Base-by-base conservation (phyloP, 1,140 invertebrate species). In the Drosophila littoralis region DNA sequence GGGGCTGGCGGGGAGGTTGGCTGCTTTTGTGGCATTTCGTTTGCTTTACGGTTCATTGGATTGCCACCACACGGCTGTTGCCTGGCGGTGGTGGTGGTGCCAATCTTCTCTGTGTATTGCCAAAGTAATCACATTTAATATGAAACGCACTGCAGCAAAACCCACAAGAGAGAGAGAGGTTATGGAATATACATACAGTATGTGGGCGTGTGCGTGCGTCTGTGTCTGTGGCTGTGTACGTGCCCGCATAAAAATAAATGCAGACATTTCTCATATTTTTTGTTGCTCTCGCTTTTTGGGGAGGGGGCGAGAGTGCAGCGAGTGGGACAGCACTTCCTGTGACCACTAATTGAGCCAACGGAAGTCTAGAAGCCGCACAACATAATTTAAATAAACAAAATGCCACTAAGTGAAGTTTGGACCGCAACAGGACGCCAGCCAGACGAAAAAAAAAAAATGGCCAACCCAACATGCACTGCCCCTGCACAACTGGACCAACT, bases 351-450 rank as follows among this genome's bases (percentile, higher is more conserved):
- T 88, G 84, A 88, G 80, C 61, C 74, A 89, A 66, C 84, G 84
- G 84, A 88, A 88, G 84, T 84, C 84, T 88, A 89, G 83, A 83
- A 88, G 76, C 80, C 84, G 77, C 80, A 89, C 70, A 83, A 84
- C 84, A 88, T 88, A 80, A 89, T 88, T 88, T 88, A 89, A 88
- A 88, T 88, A 88, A 89, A 88, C 84, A 88, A 78, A 89, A 83
- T 89, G 77, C 84, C 84, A 88, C 84, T 89, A 88, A 88, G 80
- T 84, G 80, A 81, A 89, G 61, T 83, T 88, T 84, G 60, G 61
- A 88, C 84, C 84, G 71, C 84, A 89, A 89, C 84, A 80, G 84
- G 83, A 89, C 76, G 83, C 58, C 32, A 38, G 58, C 52, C 70
- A 88, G 84, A 86, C 84, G 17, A 12, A 28, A 42, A 12, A 45